Evolutionary conservation across 2,113 vertebrate genomes (phyloP).

Genomic region (Pavo muticus): DNA sequence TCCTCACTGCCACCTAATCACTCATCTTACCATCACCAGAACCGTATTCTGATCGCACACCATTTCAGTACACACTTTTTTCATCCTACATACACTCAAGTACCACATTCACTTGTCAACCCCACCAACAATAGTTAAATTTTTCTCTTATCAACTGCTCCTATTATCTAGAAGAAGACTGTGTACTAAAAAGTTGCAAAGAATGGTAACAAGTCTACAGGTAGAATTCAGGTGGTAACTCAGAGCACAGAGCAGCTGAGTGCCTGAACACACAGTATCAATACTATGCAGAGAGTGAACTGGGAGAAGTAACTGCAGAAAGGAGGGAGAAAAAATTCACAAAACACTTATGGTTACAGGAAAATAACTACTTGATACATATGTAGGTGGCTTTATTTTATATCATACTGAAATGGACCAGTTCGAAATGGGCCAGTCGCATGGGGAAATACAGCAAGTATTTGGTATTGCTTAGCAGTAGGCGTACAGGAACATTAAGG

Average conservation of each 20-base stretch:
- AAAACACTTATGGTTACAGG: not conserved
- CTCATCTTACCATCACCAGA: not conserved
- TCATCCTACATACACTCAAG: not conserved
- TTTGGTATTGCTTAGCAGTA: not conserved
- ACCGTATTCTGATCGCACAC: not conserved
- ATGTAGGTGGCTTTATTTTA: not conserved
- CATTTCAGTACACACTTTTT: not conserved
- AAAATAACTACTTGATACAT: not conserved
- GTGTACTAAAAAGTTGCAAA: not conserved
- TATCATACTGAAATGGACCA: not conserved
- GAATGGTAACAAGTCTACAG: not conserved
- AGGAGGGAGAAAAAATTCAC: not conserved
- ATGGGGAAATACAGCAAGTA: not conserved
- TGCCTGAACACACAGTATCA: not conserved
- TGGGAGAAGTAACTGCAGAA: not conserved
- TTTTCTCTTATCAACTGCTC: not conserved
- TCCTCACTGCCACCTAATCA: not conserved
- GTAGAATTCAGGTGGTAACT: not conserved
- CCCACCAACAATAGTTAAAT: not conserved
- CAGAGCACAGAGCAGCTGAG: not conserved
- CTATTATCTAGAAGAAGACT: not conserved
- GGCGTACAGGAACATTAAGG: not conserved
- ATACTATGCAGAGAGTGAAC: not conserved
- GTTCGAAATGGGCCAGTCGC: not conserved
- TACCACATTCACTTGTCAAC: not conserved